Evolutionary conservation across 2,888 invertebrate genomes (phyloP).

Genomic region (Platycheirus albimanus): DNA sequence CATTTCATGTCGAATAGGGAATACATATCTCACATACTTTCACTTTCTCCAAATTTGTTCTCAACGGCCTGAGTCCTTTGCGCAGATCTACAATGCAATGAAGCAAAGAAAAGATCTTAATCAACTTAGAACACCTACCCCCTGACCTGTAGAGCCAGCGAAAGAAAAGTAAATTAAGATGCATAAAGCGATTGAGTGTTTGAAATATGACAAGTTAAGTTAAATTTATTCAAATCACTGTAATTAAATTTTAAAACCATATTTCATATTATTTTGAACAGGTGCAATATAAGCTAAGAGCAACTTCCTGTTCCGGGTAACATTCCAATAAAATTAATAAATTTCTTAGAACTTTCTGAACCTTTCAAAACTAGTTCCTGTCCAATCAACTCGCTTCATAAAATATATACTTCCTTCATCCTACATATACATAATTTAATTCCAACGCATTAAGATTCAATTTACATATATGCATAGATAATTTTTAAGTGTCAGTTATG

Average conservation of each 20-base stretch:
- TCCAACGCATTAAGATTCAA: neutral
- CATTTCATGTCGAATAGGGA: too few species aligned
- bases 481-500: slow-evolving; percentile 15
- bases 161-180: too few species aligned
- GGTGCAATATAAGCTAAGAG: neutral
- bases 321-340: neutral
- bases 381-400: neutral
- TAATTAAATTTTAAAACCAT: neutral
- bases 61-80: too few species aligned
- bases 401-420: slow-evolving; percentile 10
- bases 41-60: too few species aligned
- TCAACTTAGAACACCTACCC: too few species aligned
- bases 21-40: too few species aligned
- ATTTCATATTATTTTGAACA: neutral
- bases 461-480: neutral
- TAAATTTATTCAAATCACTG: too few species aligned
- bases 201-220: too few species aligned
- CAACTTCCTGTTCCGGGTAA: slow-evolving; percentile 17
- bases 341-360: neutral
- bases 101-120: too few species aligned
- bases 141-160: too few species aligned
- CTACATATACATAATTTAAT: neutral
- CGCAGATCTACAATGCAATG: too few species aligned
- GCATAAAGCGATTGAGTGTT: too few species aligned
- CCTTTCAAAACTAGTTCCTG: slow-evolving; percentile 7